A percentile compares a stretch with the other conserved stretches of the same genome.
These are phyloP conservation scores for Drosophila mayri DNA, from an alignment of 1,140 invertebrate species.

Conservation along the genomic window DNA sequence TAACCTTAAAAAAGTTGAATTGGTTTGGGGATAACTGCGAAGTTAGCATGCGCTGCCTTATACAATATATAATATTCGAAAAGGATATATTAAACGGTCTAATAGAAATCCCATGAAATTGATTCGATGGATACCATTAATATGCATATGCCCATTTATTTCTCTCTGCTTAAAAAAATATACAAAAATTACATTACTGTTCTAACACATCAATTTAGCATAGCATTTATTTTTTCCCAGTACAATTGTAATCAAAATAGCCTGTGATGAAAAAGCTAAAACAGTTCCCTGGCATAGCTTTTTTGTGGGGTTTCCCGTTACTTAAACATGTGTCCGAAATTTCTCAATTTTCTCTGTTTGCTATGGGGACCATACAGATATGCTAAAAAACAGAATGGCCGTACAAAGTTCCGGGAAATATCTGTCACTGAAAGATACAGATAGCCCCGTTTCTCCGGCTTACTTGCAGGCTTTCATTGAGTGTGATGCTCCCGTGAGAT, in stretches of 20 bases:
- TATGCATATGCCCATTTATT: background rate
- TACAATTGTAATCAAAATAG: constrained; percentile 57
- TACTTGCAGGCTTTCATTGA: constrained; percentile 47
- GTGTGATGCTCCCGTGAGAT: constrained; percentile 78
- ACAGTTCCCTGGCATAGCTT: background rate
- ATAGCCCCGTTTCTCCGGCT: constrained; percentile 30
- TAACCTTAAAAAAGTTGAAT: background rate
- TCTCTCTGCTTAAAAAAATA: background rate
- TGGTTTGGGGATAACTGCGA: background rate
- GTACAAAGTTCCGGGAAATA: constrained; percentile 68
- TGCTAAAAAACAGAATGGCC: constrained; percentile 71
- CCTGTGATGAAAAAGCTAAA: background rate
- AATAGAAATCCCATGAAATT: too few relatives aligned
- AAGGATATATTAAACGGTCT: background rate
- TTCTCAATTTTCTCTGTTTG: constrained; percentile 65
- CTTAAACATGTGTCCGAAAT: constrained; percentile 32
- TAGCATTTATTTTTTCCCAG: constrained; percentile 15
- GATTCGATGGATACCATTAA: too few relatives aligned
- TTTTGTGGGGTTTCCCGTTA: constrained; percentile 30
- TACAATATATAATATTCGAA: background rate
- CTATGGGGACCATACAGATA: constrained; percentile 55
- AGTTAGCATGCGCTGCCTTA: background rate
- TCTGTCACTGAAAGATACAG: constrained; percentile 72
- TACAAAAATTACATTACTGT: background rate
- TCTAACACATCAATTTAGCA: background rate